These are phyloP conservation scores for Zosterops hypoxanthus DNA, from an alignment of 2,113 vertebrate genomes.

Conservation along the genomic window DNA sequence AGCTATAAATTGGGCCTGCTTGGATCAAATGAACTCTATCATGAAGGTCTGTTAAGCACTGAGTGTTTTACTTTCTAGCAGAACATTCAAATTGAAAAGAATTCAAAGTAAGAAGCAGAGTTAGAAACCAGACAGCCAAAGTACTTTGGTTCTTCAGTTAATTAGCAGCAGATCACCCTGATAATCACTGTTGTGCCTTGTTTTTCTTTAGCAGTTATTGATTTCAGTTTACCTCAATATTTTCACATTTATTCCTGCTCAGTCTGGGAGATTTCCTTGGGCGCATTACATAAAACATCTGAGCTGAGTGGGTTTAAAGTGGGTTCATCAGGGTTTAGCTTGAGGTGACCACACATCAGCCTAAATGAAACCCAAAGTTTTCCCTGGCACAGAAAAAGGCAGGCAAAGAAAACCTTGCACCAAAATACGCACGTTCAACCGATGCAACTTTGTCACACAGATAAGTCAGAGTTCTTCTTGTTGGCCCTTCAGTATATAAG, in stretches of 20 bases:
- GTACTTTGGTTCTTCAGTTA: constrained; percentile 11
- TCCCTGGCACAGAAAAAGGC: neutral
- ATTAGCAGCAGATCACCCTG: constrained; percentile 28
- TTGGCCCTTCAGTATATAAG: neutral
- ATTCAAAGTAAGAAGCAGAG: neutral
- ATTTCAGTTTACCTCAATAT: constrained; percentile 5
- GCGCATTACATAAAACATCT: neutral
- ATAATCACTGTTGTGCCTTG: neutral
- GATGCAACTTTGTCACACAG: neutral
- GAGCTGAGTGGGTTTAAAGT: neutral
- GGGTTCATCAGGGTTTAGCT: neutral
- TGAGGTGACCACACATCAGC: neutral
- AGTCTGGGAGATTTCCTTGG: neutral
- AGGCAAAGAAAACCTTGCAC: neutral
- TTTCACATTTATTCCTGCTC: neutral
- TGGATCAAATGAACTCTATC: constrained; percentile 68
- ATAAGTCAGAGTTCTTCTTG: neutral
- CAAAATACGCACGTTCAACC: neutral
- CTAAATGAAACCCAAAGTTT: neutral
- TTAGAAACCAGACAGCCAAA: neutral
- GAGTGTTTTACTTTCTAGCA: constrained; percentile 46
- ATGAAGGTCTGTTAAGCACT: constrained; percentile 62
- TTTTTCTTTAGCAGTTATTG: neutral
- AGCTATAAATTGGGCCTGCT: constrained; percentile 66
- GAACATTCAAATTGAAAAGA: constrained; percentile 45